Percentiles rank a stretch among this genome's conserved stretches.
These are phyloP conservation scores for Pogonognathellus flavescens DNA, from an alignment of 1,140 invertebrate species.

Conservation along the genomic window DNA sequence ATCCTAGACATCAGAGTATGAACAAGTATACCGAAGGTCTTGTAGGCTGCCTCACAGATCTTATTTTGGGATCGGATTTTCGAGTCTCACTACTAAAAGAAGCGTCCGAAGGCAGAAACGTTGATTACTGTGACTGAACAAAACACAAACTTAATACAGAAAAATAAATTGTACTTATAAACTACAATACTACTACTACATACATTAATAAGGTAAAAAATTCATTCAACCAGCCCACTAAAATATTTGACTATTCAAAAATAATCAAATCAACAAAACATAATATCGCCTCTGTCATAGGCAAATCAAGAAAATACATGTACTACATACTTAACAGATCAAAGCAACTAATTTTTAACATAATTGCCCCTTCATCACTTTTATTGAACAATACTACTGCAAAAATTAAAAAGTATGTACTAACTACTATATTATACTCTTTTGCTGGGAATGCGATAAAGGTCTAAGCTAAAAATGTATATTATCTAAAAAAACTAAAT, in stretches of 20 bases:
- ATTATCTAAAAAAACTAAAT: too few relatives aligned
- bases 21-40: conserved; percentile 81
- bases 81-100: conserved; percentile 76
- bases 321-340: background rate
- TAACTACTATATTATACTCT: too few relatives aligned
- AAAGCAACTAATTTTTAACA: conserved; percentile 39
- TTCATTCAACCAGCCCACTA: conserved; percentile 18
- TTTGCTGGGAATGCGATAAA: too few relatives aligned
- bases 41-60: conserved; percentile 83
- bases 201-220: conserved; percentile 25
- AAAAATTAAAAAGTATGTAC: too few relatives aligned
- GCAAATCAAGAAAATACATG: conserved; percentile 3
- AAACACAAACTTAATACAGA: conserved; percentile 38
- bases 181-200: conserved; percentile 26
- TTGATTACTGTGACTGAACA: conserved; percentile 70
- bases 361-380: background rate
- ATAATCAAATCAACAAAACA: background rate
- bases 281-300: background rate
- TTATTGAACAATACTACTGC: background rate
- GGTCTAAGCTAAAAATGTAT: too few relatives aligned
- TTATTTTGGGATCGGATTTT: conserved; percentile 84
- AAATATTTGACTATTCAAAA: conserved; percentile 1
- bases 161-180: conserved; percentile 33
- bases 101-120: conserved; percentile 74
- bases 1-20: conserved; percentile 77